These are phyloP conservation scores for Drosophila miranda DNA, from an alignment of 1,140 invertebrate genomes.

Conservation along the genomic window DNA sequence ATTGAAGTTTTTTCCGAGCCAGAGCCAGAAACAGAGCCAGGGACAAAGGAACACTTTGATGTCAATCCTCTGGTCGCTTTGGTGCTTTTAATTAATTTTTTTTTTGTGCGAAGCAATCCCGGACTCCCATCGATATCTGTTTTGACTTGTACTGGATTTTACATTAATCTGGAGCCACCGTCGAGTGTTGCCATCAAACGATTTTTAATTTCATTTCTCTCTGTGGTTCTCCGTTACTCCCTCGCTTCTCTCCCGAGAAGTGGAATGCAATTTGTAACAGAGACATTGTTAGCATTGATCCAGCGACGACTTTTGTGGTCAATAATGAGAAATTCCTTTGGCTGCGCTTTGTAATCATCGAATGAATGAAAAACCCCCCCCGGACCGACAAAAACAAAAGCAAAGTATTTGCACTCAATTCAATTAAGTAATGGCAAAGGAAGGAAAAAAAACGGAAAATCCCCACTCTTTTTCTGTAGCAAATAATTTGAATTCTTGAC, in stretches of 20 bases:
- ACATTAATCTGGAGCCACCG: constrained; percentile 57
- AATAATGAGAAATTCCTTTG: constrained; percentile 78
- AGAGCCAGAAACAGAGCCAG: no score
- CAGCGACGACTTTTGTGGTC: constrained; percentile 69
- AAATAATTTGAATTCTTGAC: constrained; percentile 74
- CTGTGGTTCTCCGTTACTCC: not conserved
- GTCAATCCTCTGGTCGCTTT: constrained; percentile 42
- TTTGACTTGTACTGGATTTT: constrained; percentile 57
- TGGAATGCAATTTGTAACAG: constrained; percentile 51
- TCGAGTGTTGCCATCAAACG: constrained; percentile 67
- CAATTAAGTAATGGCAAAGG: constrained; percentile 70
- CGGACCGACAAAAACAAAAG: constrained; percentile 50
- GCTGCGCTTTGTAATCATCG: constrained; percentile 55
- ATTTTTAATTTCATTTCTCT: constrained; percentile 72
- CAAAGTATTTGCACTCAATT: constrained; percentile 71
- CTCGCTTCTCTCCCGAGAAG: not conserved
- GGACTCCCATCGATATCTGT: constrained; percentile 2
- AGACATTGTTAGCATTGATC: constrained; percentile 64
- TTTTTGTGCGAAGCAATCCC: constrained; percentile 1
- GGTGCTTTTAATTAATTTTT: constrained; percentile 72
- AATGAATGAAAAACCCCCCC: constrained; percentile 19
- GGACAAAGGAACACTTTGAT: constrained; percentile 41
- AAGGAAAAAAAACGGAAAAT: constrained; percentile 21
- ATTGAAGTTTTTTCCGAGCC: constrained; percentile 46
- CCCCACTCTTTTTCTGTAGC: constrained; percentile 14